Evolutionary conservation across 2,888 invertebrate species (phyloP).

Genomic region (Nomada goodeniana): DNA sequence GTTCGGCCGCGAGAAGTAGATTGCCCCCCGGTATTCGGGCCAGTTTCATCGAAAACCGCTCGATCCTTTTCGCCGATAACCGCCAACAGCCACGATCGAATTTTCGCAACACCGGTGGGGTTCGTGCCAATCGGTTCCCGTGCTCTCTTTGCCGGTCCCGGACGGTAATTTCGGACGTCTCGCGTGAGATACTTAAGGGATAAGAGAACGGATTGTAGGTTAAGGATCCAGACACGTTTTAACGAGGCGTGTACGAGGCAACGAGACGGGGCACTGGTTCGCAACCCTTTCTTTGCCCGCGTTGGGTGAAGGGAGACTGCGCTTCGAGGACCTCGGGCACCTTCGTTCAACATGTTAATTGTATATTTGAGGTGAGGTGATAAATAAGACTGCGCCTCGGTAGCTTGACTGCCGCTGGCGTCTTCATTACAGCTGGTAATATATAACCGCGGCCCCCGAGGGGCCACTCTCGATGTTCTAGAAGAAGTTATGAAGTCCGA

Average conservation of each 20-base stretch:
- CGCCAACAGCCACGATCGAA: background rate
- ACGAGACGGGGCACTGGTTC: constrained; percentile 43
- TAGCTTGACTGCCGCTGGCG: constrained; percentile 71
- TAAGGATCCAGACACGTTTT: constrained; percentile 56
- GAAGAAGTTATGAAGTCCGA: constrained; percentile 65
- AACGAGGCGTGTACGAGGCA: constrained; percentile 62
- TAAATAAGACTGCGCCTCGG: constrained; percentile 74
- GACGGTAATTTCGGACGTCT: constrained; percentile 35
- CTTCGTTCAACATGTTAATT: constrained; percentile 77
- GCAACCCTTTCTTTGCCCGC: constrained; percentile 49
- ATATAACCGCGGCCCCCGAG: constrained; percentile 70
- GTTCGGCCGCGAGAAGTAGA: constrained; percentile 23
- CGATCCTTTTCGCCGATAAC: constrained; percentile 44
- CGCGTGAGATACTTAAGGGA: constrained; percentile 19
- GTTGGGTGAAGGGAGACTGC: constrained; percentile 22
- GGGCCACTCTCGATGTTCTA: constrained; percentile 62
- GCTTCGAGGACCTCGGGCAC: constrained; percentile 58
- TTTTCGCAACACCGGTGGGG: background rate
- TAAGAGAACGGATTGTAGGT: constrained; percentile 44
- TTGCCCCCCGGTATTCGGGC: background rate
- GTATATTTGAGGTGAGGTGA: constrained; percentile 77
- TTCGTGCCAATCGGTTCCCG: constrained; percentile 3
- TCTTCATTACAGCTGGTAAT: constrained; percentile 77
- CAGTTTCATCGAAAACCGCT: constrained; percentile 17
- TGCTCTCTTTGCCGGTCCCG: background rate